Base-by-base conservation (phyloP, 1,140 invertebrate genomes). In the Cecropterus lyciades region DNA sequence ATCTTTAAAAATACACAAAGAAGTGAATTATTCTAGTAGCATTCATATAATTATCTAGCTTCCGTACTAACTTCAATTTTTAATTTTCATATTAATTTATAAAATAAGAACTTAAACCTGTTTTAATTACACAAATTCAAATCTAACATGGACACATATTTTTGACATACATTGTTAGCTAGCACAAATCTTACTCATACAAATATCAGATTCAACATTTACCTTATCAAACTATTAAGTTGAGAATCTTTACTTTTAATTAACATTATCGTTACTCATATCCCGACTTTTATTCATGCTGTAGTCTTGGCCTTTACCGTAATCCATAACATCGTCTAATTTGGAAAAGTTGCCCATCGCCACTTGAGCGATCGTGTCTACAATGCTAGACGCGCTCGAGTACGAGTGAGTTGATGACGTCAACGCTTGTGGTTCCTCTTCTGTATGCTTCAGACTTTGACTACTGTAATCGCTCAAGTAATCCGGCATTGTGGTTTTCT, bases 401-500 rank as follows among this genome's bases (percentile, higher is more conserved):
- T 92, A 92, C 0, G 87, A 80, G 64, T 91, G 88, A 48, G 84
- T 82, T 14, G 88, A 84, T 6, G 82, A 68, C 17, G 89, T 80
- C 51, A 86, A 65, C 9, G 79, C 71, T 15, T 80, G 71, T 5
- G 84, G 63, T 52, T 92, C 90, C 42, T 93, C 92, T 30, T 92
- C 91, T 0, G 84, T 69, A 42, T 92, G 67, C 67, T 92, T 93
- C n/a, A 88, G 59, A 8, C 84, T 80, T 64, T 91, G 85, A 60
- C 80, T 86, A 60, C 52, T 55, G 10, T 86, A 87, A 70, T 93
- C 90, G 0, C 79, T 65, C 52, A 84, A 75, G 67, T 92, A 93
- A 68, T 93, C 92, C 0, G 91, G 84, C 79, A 92, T 86, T 7
- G 90, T 92, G 0, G 91, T 92, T 69, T 93, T 93, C 62, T 92